Evolutionary conservation across 1,140 invertebrate species (phyloP).

Genomic region (Scylla paramamosain): DNA sequence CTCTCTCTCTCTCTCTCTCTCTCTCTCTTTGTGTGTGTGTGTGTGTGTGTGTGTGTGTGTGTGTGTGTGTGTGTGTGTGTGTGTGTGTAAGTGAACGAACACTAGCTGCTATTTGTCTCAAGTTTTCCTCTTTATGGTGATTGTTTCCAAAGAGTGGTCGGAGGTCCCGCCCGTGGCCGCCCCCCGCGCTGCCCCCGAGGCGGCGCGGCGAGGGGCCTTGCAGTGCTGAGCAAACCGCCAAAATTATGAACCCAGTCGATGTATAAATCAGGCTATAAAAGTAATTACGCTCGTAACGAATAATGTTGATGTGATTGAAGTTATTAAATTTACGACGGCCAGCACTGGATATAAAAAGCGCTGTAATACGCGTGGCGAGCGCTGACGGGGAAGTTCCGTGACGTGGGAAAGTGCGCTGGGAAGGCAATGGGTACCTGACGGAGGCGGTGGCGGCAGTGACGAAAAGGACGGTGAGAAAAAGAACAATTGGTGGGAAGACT

Average conservation of each 20-base stretch:
- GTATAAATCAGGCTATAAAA: slow-evolving; percentile 15
- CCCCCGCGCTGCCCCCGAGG: neutral
- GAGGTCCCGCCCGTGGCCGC: neutral
- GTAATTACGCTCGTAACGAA: neutral
- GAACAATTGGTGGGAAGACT: too few species aligned
- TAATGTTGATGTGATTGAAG: neutral
- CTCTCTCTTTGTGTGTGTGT: too few species aligned
- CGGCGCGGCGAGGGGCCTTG: neutral
- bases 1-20: too few species aligned
- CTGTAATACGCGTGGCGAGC: neutral
- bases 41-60: too few species aligned
- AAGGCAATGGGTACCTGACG: neutral
- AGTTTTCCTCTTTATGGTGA: too few species aligned
- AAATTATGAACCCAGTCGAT: neutral
- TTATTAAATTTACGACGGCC: neutral
- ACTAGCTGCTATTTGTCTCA: too few species aligned
- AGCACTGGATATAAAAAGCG: neutral
- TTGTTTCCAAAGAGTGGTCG: too few species aligned
- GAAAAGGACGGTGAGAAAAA: too few species aligned
- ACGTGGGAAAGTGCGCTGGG: neutral
- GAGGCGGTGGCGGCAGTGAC: too few species aligned
- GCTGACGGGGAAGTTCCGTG: neutral
- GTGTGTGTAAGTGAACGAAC: too few species aligned
- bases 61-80: too few species aligned
- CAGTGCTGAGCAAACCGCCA: neutral